Conservation (phyloP, 2,113 vertebrate species). For the Bufo gargarizans region DNA sequence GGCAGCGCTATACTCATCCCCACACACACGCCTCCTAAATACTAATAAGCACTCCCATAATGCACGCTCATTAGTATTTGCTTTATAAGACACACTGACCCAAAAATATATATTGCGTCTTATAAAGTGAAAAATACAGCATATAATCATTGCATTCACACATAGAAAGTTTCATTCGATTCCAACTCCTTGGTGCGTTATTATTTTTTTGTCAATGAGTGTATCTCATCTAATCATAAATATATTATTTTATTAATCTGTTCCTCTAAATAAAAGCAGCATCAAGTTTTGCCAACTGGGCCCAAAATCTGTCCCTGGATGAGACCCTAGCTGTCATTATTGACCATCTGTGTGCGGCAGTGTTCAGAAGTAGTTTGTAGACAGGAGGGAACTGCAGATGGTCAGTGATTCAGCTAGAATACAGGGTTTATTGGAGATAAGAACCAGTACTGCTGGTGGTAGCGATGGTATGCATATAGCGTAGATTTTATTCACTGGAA, state of each 20-base stretch:
- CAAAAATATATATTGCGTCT: no score
- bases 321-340: constrained; percentile 1
- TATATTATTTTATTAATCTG: neutral
- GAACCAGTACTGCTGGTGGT: neutral
- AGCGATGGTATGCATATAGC: neutral
- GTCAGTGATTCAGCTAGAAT: neutral
- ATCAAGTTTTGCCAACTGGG: neutral
- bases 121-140: no score
- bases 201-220: no score
- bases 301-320: constrained; percentile 19
- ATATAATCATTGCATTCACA: no score
- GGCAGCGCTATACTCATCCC: no score
- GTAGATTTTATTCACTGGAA: no score
- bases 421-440: neutral
- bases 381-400: neutral
- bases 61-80: no score
- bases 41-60: no score
- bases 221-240: neutral
- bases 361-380: neutral
- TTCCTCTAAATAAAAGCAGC: neutral
- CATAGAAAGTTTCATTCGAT: no score
- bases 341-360: constrained; percentile 2
- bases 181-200: no score
- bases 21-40: no score
- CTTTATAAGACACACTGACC: no score